phyloP scores from a whole-genome alignment of 2,888 invertebrate genomes.

The Metallyticus violacea region DNA sequence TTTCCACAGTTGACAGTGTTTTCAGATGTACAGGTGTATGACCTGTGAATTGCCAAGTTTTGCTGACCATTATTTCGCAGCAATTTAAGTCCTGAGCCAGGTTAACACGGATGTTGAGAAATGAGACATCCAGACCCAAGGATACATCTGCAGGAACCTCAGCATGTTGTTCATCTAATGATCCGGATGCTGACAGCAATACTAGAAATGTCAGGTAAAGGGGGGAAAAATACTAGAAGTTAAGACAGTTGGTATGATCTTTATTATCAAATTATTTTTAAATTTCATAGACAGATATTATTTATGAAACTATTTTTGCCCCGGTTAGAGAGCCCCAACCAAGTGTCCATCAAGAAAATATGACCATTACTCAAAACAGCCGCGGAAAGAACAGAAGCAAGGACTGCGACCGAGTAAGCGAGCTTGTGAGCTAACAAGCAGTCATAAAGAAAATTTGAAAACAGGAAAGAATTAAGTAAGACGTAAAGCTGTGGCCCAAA shows the following conservation, averaged over 20 bases:
- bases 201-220: not conserved
- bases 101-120: not conserved
- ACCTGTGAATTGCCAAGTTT: slow-evolving; percentile 33
- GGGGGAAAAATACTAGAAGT: not conserved
- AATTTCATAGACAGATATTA: not conserved
- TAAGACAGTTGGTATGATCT: not conserved
- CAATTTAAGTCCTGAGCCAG: slow-evolving; percentile 19
- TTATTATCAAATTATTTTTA: not conserved
- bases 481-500: not conserved
- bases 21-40: slow-evolving; percentile 33
- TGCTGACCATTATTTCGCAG: not conserved
- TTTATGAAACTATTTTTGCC: not conserved
- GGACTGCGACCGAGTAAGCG: slow-evolving; percentile 3
- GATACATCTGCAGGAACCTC: not conserved
- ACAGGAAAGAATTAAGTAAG: too few relatives aligned
- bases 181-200: not conserved
- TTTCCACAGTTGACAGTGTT: slow-evolving; percentile 27
- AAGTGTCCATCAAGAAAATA: too few relatives aligned
- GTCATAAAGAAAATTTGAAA: slow-evolving; percentile 18
- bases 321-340: not conserved
- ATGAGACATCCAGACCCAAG: not conserved
- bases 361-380: slow-evolving; percentile 4
- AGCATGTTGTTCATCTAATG: not conserved
- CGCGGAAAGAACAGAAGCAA: not conserved
- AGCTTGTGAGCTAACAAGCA: slow-evolving; percentile 25